Evolutionary conservation across 2,888 invertebrate genomes (phyloP), one percentile per base, ranked within the genome.

Genomic region (Amphipyra berbera): DNA sequence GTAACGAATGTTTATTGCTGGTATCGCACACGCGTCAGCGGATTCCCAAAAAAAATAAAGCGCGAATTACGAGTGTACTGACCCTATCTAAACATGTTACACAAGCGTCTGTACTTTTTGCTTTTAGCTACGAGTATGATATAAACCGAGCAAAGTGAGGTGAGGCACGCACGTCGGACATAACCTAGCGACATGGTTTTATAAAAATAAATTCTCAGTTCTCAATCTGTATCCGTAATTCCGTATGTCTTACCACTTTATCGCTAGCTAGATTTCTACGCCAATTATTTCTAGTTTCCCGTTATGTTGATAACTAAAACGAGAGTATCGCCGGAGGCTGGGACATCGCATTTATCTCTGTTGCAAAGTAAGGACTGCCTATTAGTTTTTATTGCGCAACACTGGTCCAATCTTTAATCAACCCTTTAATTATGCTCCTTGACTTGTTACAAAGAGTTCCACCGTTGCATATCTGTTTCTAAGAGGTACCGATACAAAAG

Each of bases 1-100:
- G 72, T 82, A 85, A 84, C 82, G 78, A 83, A 84, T 86, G 83
- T 84, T 84, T 84, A 86, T 84, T 80, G 82, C 81, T 80, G 78
- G 81, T 81, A 83, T 86, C 82, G 82, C 77, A 76, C 76, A 66
- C 81, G 80, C 80, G 76, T 84, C 83, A 82, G 79, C 79, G 69
- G 74, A 74, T 79, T 79, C 70, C 61, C 61, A 78, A 84, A 84
- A 85, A 82, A 86, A 73, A 78, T 72, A 67, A 80, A 82, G 73
- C 79, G 71, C 79, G 66, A 81, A 76, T 81, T 79, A 80, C 61
- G 53, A 78, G 72, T 67, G 54, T 68, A 84, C 78, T 74, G 77
- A 79, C 75, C 81, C 83, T 78, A 61, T 80, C 70, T 77, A 82
- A 82, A 84, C 78, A 82, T 62, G 76, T 82, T 82, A 78, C 76